These are phyloP conservation scores for Baronia brevicornis DNA, from an alignment of 2,888 invertebrate species.

Conservation along the genomic window DNA sequence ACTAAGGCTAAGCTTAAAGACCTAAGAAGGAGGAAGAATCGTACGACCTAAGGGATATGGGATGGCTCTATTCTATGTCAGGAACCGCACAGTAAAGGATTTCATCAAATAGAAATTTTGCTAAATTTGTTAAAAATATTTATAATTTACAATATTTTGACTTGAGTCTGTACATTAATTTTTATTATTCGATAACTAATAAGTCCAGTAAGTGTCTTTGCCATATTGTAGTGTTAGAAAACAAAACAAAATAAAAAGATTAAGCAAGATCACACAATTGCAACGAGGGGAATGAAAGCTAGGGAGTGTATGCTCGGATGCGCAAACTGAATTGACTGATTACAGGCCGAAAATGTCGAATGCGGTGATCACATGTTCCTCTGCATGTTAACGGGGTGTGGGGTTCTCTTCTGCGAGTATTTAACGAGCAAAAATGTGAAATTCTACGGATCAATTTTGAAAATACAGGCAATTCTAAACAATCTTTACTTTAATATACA, in stretches of 20 bases:
- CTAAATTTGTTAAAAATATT: too few species aligned
- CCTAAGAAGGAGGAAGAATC: too few species aligned
- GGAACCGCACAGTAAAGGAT: too few species aligned
- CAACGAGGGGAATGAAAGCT: constrained; percentile 7
- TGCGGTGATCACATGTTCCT: constrained; percentile 24
- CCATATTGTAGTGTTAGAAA: constrained; percentile 6
- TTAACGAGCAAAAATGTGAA: too few species aligned
- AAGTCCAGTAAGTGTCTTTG: background rate
- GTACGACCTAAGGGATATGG: too few species aligned
- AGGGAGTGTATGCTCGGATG: constrained; percentile 43
- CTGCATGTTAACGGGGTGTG: constrained; percentile 3
- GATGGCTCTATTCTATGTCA: too few species aligned
- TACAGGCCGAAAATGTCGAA: constrained; percentile 28
- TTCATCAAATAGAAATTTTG: too few species aligned
- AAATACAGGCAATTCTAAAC: too few species aligned
- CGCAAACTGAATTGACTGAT: constrained; percentile 62
- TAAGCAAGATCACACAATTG: constrained; percentile 4
- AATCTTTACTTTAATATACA: too few species aligned
- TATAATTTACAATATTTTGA: background rate
- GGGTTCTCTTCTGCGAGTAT: too few species aligned
- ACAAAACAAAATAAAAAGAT: constrained; percentile 12
- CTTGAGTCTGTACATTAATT: background rate
- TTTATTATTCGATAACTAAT: background rate
- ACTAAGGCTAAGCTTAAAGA: too few species aligned
- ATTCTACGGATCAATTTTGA: too few species aligned